Percentiles rank a stretch among this genome's conserved stretches.
phyloP scores from a whole-genome alignment of 2,113 vertebrate genomes.

The Forbesichthys agassizii region DNA sequence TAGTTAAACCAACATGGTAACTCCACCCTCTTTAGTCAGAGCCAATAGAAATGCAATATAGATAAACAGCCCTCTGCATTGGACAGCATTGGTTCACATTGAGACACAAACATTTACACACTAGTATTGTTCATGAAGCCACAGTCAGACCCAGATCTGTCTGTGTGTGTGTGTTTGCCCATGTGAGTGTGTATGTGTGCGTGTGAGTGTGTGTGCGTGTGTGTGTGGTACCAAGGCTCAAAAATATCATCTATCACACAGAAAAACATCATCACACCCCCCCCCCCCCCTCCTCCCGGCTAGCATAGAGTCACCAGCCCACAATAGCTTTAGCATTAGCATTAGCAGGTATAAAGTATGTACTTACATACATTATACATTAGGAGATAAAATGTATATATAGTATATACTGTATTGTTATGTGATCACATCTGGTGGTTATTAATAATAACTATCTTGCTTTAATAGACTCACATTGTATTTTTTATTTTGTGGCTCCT shows the following conservation, averaged over 20 bases:
- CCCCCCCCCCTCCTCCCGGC: no score
- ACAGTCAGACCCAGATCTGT: constrained; percentile 33
- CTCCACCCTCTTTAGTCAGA: neutral
- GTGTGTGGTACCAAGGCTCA: constrained; percentile 45
- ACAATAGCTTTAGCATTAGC: no score
- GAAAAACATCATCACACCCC: constrained; percentile 37
- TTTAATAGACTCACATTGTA: no score
- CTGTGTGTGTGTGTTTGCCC: constrained; percentile 42
- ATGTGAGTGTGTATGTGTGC: constrained; percentile 22
- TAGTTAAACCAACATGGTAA: neutral
- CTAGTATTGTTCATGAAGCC: constrained; percentile 27
- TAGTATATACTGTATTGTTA: no score
- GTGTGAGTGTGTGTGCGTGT: neutral
- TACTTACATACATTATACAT: no score
- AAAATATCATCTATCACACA: constrained; percentile 29
- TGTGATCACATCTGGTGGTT: no score
- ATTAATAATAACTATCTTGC: no score
- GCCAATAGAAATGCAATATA: no score
- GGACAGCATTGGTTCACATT: neutral
- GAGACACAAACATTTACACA: neutral
- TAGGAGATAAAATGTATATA: no score
- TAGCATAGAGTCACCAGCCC: neutral
- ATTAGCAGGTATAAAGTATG: no score
- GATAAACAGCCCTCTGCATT: no score
- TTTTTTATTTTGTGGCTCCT: no score